These are phyloP conservation scores for Eunapius fragilis DNA, from an alignment of 37 sponge, comb jelly and placozoan species.

Conservation along the genomic window DNA sequence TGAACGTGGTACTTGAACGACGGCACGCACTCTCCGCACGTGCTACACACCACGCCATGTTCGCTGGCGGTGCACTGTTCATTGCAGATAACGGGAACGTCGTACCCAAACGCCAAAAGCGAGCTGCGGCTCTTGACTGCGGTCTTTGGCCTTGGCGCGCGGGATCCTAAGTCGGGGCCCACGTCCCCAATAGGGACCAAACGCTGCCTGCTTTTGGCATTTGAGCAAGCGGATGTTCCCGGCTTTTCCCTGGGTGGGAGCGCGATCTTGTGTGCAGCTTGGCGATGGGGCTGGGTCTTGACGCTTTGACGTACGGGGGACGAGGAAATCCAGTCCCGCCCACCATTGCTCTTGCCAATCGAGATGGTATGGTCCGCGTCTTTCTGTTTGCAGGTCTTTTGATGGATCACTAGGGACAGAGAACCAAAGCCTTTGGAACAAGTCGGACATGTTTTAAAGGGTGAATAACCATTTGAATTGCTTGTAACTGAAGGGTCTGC, in stretches of 20 bases:
- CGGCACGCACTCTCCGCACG: not conserved
- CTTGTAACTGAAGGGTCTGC: not conserved
- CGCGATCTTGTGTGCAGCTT: not conserved
- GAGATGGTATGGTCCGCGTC: not conserved
- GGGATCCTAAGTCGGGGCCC: not conserved
- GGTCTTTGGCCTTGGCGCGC: not conserved
- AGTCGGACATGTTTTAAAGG: slow-evolving; percentile 23
- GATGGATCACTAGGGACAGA: slow-evolving; percentile 43
- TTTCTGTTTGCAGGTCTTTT: slow-evolving; percentile 56
- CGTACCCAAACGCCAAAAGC: not conserved
- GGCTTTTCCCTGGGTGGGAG: not conserved
- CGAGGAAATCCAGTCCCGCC: too few species aligned
- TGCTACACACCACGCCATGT: not conserved
- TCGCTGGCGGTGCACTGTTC: not conserved
- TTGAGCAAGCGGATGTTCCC: not conserved
- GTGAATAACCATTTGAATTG: not conserved
- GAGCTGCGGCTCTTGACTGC: not conserved
- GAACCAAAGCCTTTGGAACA: slow-evolving; percentile 62
- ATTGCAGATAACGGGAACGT: not conserved
- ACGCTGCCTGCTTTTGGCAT: not conserved
- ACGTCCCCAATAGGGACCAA: not conserved
- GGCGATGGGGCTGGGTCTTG: not conserved
- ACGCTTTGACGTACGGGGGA: not conserved
- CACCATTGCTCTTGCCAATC: not conserved
- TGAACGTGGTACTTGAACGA: not conserved